Conservation (phyloP, 2,888 invertebrate species). For the Pinctada fucata region DNA sequence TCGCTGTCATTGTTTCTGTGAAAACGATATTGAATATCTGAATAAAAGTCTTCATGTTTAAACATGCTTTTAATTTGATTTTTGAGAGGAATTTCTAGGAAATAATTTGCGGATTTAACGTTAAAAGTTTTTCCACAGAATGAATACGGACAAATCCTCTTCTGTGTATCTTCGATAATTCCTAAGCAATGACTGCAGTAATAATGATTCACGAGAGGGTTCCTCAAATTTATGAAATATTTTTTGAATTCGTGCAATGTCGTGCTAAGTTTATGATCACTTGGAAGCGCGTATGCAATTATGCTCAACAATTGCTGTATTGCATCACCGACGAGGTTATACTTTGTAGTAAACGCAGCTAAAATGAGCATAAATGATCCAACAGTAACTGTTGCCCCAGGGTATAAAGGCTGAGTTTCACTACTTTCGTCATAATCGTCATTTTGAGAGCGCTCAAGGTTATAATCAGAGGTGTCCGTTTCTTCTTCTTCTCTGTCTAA, state of each 20-base stretch:
- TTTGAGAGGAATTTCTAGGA: background rate
- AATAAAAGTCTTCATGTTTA: constrained; percentile 3
- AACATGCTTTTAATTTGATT: constrained; percentile 14
- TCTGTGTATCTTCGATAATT: background rate
- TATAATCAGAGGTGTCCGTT: background rate
- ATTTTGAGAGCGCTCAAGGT: no score
- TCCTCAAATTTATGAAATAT: constrained; percentile 6
- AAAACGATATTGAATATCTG: constrained; percentile 5
- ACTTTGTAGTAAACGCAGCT: constrained; percentile 2
- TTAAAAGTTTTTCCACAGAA: no score
- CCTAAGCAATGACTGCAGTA: constrained; percentile 20
- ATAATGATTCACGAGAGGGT: background rate
- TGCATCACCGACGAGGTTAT: constrained; percentile 11
- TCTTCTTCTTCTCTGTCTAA: no score
- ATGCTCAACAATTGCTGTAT: constrained; percentile 5
- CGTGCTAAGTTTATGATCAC: background rate
- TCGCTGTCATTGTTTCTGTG: background rate
- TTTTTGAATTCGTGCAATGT: constrained; percentile 1
- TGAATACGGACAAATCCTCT: no score
- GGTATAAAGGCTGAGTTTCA: constrained; percentile 1
- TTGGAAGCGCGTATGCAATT: constrained; percentile 5
- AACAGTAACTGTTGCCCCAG: constrained; percentile 7
- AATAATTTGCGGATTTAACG: no score
- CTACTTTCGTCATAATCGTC: background rate
- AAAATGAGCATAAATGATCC: constrained; percentile 12